Conservation (phyloP, 2,888 invertebrate genomes). For the Neoaliturus tenellus region DNA sequence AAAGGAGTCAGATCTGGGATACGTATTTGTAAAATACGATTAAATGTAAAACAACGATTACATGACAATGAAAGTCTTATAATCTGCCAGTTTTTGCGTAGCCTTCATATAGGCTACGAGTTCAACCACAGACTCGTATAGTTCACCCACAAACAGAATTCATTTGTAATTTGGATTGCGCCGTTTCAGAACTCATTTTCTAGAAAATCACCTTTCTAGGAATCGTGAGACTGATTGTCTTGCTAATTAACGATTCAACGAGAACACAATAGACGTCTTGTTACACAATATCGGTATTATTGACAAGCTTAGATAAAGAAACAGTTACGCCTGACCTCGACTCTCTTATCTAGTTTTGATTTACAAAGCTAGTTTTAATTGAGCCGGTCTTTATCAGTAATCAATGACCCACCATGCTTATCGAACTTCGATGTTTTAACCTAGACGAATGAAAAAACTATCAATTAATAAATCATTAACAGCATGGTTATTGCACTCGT, state of each 20-base stretch:
- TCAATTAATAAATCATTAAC: background rate
- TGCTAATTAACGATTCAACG: background rate
- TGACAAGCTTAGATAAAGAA: conserved; percentile 15
- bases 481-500: too few species aligned
- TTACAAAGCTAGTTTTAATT: conserved; percentile 16
- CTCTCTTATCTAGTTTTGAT: conserved; percentile 4
- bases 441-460: background rate
- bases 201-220: background rate
- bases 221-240: background rate
- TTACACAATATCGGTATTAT: conserved; percentile 18
- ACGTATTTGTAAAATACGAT: too few species aligned
- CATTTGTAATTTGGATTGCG: too few species aligned
- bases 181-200: too few species aligned
- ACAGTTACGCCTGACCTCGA: conserved; percentile 22
- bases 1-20: too few species aligned
- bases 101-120: too few species aligned
- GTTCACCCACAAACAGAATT: too few species aligned
- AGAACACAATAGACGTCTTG: background rate
- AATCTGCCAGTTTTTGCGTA: too few species aligned
- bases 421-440: background rate
- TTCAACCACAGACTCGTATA: too few species aligned
- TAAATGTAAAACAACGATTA: too few species aligned
- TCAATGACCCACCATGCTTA: background rate
- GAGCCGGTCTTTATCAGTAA: background rate
- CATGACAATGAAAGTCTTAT: too few species aligned